Conservation (phyloP, 2,113 vertebrate genomes). For the Brachypodius melanocephalos region DNA sequence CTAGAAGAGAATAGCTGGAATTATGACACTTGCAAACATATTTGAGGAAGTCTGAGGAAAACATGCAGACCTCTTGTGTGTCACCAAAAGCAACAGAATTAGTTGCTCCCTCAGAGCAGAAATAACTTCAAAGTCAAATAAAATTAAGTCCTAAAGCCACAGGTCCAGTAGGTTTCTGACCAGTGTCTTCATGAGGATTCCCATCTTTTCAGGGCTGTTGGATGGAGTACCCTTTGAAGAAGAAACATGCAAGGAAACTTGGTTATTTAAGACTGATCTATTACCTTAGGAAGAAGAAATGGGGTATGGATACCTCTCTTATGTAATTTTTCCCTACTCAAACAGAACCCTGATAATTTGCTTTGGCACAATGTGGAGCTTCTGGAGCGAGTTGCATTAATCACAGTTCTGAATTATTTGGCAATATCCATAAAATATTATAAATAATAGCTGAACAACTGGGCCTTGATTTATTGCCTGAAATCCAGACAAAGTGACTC, state of each 20-base stretch:
- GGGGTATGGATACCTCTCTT: not conserved
- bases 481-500: not conserved
- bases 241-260: not conserved
- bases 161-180: not conserved
- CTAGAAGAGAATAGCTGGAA: not conserved
- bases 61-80: no score
- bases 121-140: not conserved
- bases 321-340: not conserved
- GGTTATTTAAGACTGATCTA: not conserved
- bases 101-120: not conserved
- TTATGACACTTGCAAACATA: not conserved
- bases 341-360: not conserved
- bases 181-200: not conserved
- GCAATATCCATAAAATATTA: slow-evolving; percentile 7
- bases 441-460: slow-evolving; percentile 23
- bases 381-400: not conserved
- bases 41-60: not conserved
- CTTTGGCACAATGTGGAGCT: not conserved
- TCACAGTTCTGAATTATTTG: not conserved
- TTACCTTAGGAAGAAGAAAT: not conserved
- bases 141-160: not conserved
- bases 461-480: slow-evolving; percentile 12
- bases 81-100: not conserved
- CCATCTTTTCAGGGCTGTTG: not conserved
- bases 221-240: not conserved